These are phyloP conservation scores for Lutjanus campechanus DNA, from an alignment of 2,797 vertebrate genomes.

Conservation along the genomic window DNA sequence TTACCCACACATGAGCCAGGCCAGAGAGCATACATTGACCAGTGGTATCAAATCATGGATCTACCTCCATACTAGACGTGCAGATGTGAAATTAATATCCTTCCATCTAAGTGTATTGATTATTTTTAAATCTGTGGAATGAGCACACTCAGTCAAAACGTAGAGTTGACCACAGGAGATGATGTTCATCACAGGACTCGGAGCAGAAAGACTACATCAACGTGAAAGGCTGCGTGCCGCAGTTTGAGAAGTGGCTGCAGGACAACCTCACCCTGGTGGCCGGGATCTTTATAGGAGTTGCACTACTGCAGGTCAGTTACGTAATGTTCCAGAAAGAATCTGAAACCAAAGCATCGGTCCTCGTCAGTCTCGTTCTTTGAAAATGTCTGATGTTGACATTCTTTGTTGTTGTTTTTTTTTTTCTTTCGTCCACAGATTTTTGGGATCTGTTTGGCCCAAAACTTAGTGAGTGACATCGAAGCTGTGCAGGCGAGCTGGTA, in stretches of 20 bases:
- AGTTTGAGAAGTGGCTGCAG: slow-evolving; percentile 99
- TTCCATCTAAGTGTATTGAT: no score
- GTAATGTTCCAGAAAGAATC: rapidly evolving
- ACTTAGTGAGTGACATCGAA: slow-evolving; percentile 97
- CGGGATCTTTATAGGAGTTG: slow-evolving; percentile 97
- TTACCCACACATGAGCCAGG: no score
- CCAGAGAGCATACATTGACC: no score
- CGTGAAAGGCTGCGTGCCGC: slow-evolving; percentile 97
- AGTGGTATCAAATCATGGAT: no score
- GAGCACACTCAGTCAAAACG: background rate
- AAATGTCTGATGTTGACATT: background rate
- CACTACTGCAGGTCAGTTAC: slow-evolving; percentile 91
- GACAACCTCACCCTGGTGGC: slow-evolving; percentile 97
- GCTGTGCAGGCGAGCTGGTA: slow-evolving; percentile 97
- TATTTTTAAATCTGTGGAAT: background rate
- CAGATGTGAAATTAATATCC: no score
- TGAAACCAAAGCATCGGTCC: background rate
- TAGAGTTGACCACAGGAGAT: background rate
- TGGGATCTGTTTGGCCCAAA: slow-evolving; percentile 97
- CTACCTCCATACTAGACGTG: no score
- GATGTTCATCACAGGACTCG: slow-evolving; percentile 82
- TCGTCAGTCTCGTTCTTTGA: background rate
- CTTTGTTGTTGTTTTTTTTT: background rate
- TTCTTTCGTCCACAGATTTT: slow-evolving; percentile 88
- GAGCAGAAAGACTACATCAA: slow-evolving; percentile 97